phyloP scores from a whole-genome alignment of 2,888 invertebrate species.

The Thymelicus lineola region DNA sequence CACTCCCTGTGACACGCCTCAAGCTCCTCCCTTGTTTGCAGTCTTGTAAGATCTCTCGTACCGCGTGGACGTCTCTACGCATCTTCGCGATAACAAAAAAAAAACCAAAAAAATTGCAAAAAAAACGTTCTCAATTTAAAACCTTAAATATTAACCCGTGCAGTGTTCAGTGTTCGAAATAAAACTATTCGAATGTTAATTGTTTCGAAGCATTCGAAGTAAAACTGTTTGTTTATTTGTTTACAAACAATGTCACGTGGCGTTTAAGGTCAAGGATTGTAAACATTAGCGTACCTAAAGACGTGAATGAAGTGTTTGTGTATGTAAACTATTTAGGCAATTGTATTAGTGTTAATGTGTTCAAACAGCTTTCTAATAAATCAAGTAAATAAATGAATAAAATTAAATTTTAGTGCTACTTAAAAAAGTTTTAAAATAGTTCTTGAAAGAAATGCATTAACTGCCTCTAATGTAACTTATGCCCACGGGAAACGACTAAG shows the following conservation, averaged over 20 bases:
- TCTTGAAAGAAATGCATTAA: too few relatives aligned
- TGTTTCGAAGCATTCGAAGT: neutral
- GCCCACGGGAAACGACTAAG: too few relatives aligned
- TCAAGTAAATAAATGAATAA: too few relatives aligned
- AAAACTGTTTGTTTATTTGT: conserved; percentile 51
- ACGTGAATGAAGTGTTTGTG: conserved; percentile 11
- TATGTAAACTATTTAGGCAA: neutral
- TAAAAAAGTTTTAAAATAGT: too few relatives aligned
- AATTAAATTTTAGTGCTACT: too few relatives aligned
- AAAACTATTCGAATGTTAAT: conserved; percentile 28
- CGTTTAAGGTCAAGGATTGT: conserved; percentile 44
- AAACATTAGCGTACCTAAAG: conserved; percentile 44
- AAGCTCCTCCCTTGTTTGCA: conserved; percentile 23
- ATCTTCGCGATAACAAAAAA: neutral
- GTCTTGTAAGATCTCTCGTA: conserved; percentile 2
- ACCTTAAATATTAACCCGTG: neutral
- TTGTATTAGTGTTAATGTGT: too few relatives aligned
- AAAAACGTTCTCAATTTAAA: conserved; percentile 7
- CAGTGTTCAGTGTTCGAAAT: conserved; percentile 9
- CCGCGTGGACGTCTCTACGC: conserved; percentile 14
- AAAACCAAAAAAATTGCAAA: conserved; percentile 20
- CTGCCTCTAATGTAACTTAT: too few relatives aligned
- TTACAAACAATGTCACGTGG: conserved; percentile 59
- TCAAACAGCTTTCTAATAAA: too few relatives aligned
- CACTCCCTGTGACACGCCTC: conserved; percentile 27